A percentile compares a stretch with the other conserved stretches of the same genome.
These are phyloP conservation scores for Catharus bicknelli DNA, from an alignment of 2,113 vertebrate genomes.

Conservation along the genomic window DNA sequence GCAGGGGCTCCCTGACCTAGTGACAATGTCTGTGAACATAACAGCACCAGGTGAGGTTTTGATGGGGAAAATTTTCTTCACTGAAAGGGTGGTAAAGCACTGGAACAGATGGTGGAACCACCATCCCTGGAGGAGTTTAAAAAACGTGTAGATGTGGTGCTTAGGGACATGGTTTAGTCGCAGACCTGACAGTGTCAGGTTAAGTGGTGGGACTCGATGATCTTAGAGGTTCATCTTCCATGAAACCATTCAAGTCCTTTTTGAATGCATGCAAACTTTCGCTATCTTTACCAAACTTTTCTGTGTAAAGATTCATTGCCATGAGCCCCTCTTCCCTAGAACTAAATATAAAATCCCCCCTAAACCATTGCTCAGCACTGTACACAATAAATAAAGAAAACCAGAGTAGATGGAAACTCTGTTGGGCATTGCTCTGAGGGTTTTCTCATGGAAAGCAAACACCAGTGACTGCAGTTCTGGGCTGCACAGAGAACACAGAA, in stretches of 20 bases:
- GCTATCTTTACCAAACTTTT: not conserved
- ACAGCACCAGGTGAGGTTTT: not conserved
- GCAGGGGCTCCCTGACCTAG: not conserved
- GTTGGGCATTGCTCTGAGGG: fast-evolving
- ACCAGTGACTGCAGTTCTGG: fast-evolving
- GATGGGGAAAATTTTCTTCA: not conserved
- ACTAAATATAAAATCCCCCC: not conserved
- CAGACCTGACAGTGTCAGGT: not conserved
- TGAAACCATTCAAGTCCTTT: not conserved
- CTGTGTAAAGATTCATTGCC: not conserved
- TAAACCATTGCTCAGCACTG: not conserved
- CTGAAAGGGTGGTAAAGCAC: not conserved
- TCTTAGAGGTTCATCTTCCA: not conserved
- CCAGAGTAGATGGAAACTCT: not conserved
- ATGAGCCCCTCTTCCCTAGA: not conserved
- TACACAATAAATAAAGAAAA: not conserved
- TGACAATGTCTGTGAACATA: not conserved
- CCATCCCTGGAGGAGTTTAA: not conserved
- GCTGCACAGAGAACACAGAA: not conserved
- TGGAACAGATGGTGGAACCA: not conserved
- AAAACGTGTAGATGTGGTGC: not conserved
- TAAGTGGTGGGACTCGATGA: fast-evolving
- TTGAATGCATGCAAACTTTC: not conserved
- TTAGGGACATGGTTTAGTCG: not conserved
- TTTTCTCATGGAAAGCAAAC: not conserved